phyloP scores from a whole-genome alignment of 2,113 vertebrate genomes.

The Spheniscus mendiculus region DNA sequence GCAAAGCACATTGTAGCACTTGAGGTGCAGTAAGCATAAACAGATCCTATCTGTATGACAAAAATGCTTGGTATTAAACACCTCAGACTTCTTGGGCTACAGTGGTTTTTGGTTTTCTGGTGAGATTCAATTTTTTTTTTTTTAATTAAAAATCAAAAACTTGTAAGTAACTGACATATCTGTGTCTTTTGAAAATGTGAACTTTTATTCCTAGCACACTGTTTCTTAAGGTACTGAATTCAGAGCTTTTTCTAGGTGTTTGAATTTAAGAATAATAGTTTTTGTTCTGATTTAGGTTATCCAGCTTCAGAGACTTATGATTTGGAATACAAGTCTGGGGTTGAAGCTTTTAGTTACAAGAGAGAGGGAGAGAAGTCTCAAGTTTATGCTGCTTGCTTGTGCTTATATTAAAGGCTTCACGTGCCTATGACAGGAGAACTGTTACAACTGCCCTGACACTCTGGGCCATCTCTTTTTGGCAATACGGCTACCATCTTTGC shows the following conservation, averaged over 20 bases:
- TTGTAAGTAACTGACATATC: accelerated
- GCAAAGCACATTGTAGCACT: neutral
- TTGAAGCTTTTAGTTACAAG: neutral
- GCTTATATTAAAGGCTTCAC: no score
- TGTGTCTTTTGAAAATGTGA: accelerated
- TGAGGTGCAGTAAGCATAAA: no score
- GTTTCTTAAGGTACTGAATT: neutral
- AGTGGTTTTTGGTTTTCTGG: neutral
- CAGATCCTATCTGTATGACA: accelerated
- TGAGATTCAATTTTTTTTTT: neutral
- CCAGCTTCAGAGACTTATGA: no score
- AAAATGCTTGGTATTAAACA: neutral
- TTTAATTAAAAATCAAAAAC: neutral
- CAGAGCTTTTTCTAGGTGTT: neutral
- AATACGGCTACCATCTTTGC: neutral
- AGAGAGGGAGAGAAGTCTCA: no score
- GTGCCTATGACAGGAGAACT: no score
- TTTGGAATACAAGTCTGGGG: neutral
- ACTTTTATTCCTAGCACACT: accelerated
- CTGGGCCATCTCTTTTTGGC: no score
- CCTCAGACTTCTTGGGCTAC: accelerated
- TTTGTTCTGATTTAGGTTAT: neutral
- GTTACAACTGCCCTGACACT: neutral
- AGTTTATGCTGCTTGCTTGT: neutral
- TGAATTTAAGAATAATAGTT: neutral